A percentile compares a stretch with the other conserved stretches of the same genome.
Evolutionary conservation across 2,888 invertebrate genomes (phyloP).

Genomic region (Apodemia hepburni): DNA sequence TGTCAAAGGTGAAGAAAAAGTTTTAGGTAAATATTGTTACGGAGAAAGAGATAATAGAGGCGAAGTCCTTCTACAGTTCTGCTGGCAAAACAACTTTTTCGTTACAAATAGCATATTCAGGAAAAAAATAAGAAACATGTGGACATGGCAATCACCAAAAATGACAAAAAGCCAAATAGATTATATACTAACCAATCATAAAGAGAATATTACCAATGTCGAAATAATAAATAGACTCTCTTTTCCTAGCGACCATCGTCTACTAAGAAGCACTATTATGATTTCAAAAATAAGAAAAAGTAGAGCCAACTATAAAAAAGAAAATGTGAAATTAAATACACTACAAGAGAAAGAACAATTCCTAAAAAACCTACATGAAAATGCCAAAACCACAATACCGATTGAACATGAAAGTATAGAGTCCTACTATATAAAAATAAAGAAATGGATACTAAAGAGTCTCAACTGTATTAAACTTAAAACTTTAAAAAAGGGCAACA

Average conservation of each 20-base stretch:
- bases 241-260: not conserved
- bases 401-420: not conserved
- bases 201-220: not conserved
- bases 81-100: constrained; percentile 19
- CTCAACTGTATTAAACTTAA: not conserved
- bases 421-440: not conserved
- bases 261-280: not conserved
- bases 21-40: constrained; percentile 24
- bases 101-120: constrained; percentile 6
- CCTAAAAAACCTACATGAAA: not conserved
- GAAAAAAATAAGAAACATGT: constrained; percentile 7
- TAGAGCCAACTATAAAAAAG: not conserved
- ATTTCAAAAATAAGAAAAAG: not conserved
- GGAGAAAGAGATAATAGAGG: constrained; percentile 27
- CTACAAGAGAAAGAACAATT: not conserved
- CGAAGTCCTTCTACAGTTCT: constrained; percentile 31
- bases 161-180: constrained; percentile 3
- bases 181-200: constrained; percentile 3
- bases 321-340: not conserved
- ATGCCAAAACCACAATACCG: not conserved
- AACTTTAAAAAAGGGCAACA: not conserved
- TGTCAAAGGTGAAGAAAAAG: constrained; percentile 22
- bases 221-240: constrained; percentile 4
- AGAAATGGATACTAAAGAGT: not conserved
- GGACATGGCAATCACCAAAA: constrained; percentile 10